Evolutionary conservation across 2,797 vertebrate genomes (phyloP).

Genomic region (Anisognathus igniventris): DNA sequence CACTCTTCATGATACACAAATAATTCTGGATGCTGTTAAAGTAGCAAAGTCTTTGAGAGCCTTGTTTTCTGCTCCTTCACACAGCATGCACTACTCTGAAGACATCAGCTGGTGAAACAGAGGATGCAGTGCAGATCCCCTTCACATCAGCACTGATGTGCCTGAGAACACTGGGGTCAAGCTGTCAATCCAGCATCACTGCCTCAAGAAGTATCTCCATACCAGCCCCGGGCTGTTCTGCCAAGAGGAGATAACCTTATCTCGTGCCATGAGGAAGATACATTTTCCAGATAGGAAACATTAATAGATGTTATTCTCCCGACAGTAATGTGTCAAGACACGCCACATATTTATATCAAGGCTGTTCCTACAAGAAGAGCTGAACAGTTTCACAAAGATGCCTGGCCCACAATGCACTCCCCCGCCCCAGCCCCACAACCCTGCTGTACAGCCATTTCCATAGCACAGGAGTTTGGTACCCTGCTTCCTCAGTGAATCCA

Average conservation of each 20-base stretch:
- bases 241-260: not conserved
- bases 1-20: not conserved
- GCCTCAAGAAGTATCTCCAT: not conserved
- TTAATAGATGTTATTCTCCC: not conserved
- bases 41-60: not conserved
- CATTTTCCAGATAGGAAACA: not conserved
- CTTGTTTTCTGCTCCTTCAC: not conserved
- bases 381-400: not conserved
- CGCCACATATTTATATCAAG: not conserved
- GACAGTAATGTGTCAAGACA: not conserved
- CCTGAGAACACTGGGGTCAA: not conserved
- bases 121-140: not conserved
- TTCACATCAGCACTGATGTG: not conserved
- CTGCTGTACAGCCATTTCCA: not conserved
- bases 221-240: rapidly evolving
- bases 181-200: not conserved
- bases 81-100: not conserved
- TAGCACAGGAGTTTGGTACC: not conserved
- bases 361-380: not conserved
- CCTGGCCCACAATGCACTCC: not conserved
- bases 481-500: not conserved
- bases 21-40: not conserved
- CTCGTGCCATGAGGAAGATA: not conserved
- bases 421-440: not conserved
- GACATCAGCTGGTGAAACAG: not conserved